Percentiles rank a stretch among this genome's conserved stretches.
Evolutionary conservation across 2,888 invertebrate species (phyloP).

Genomic region (Drosophila setosimentum): DNA sequence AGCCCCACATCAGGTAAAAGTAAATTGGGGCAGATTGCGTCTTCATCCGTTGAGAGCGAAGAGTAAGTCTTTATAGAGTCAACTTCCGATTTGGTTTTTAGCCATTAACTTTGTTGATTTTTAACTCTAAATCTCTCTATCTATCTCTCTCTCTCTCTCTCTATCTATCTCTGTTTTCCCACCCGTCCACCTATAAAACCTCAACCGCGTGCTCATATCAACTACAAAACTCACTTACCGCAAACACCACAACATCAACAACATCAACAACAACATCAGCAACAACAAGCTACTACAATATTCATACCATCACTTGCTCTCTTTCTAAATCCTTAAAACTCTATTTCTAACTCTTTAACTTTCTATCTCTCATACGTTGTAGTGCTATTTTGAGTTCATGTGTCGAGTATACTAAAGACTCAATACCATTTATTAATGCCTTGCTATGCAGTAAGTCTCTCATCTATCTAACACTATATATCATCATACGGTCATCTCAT

Average conservation of each 20-base stretch:
- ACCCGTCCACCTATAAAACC: constrained; percentile 27
- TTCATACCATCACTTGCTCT: constrained; percentile 31
- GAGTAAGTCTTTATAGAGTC: constrained; percentile 82
- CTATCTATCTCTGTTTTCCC: constrained; percentile 33
- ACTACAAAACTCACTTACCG: constrained; percentile 23
- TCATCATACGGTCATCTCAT: constrained; percentile 17
- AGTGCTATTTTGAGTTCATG: constrained; percentile 53
- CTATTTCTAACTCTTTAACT: constrained; percentile 40
- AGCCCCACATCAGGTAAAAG: constrained; percentile 83
- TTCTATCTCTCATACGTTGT: constrained; percentile 43
- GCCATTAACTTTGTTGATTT: constrained; percentile 73
- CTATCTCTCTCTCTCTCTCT: constrained; percentile 43
- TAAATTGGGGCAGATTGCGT: constrained; percentile 82
- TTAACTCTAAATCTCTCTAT: constrained; percentile 58
- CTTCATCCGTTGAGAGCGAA: constrained; percentile 83
- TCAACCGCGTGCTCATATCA: constrained; percentile 45
- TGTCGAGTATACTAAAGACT: constrained; percentile 33
- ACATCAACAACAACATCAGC: background rate
- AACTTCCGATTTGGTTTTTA: constrained; percentile 66
- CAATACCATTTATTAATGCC: constrained; percentile 49
- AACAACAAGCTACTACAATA: constrained; percentile 10
- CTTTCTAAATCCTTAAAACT: constrained; percentile 7
- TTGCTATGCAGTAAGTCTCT: constrained; percentile 59
- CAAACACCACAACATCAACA: constrained; percentile 18
- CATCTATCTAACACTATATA: constrained; percentile 17